These are phyloP conservation scores for Stenolophus ochropezus DNA, from an alignment of 2,888 invertebrate species.

Conservation along the genomic window DNA sequence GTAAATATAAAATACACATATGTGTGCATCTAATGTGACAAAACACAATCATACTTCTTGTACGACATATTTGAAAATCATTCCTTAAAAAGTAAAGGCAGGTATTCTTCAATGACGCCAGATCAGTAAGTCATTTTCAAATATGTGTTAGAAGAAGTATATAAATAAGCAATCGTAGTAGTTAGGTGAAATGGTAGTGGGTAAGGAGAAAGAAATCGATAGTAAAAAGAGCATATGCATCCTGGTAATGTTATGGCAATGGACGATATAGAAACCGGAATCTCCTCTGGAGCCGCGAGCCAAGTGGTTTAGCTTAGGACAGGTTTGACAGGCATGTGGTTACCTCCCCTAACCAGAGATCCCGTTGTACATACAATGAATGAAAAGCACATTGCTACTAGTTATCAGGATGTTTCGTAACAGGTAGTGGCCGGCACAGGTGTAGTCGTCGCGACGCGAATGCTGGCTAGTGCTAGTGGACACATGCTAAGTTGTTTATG, in stretches of 20 bases:
- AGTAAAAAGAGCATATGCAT: constrained; percentile 5
- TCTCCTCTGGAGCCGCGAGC: constrained; percentile 51
- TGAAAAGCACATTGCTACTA: constrained; percentile 44
- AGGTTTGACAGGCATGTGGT: constrained; percentile 71
- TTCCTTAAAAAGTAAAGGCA: too few species aligned
- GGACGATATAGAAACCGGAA: constrained; percentile 54
- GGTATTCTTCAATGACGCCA: too few species aligned
- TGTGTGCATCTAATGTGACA: too few species aligned
- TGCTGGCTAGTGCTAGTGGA: neutral
- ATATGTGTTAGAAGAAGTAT: too few species aligned
- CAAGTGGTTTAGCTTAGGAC: constrained; percentile 69
- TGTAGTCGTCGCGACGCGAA: neutral
- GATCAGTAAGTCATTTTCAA: too few species aligned
- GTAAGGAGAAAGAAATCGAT: too few species aligned
- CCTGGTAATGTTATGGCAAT: constrained; percentile 34
- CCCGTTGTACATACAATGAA: constrained; percentile 59
- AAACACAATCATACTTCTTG: too few species aligned
- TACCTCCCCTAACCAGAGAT: constrained; percentile 60
- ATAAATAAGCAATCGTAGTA: too few species aligned
- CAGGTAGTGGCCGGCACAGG: constrained; percentile 10
- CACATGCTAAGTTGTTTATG: constrained; percentile 46
- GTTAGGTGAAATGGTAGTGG: too few species aligned
- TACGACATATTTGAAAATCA: too few species aligned
- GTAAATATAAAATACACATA: constrained; percentile 19
- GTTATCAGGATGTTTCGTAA: neutral